Evolutionary conservation across 2,113 vertebrate genomes (phyloP).

Genomic region (Tyrannus savana): DNA sequence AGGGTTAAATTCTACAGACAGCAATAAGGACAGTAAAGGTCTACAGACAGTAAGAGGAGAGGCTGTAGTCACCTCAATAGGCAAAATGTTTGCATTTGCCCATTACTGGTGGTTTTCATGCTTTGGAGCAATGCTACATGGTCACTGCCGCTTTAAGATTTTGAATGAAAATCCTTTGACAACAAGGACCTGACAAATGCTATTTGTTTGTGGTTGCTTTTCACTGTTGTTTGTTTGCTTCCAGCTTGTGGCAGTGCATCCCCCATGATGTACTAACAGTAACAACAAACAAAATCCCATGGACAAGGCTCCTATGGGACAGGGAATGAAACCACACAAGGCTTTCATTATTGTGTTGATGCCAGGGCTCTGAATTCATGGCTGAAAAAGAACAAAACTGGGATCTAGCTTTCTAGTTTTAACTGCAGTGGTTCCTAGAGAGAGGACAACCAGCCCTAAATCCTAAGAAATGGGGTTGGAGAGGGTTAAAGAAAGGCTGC

Average conservation of each 20-base stretch:
- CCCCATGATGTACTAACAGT: not conserved
- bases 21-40: not conserved
- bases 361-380: not conserved
- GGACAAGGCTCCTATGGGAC: not conserved
- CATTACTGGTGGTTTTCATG: not conserved
- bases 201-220: conserved; percentile 45
- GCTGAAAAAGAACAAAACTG: not conserved
- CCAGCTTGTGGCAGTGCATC: conserved; percentile 29
- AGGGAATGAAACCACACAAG: conserved; percentile 28
- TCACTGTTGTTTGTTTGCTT: conserved; percentile 24
- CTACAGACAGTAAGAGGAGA: not conserved
- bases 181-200: conserved; percentile 11
- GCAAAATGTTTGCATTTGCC: not conserved
- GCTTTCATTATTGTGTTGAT: conserved; percentile 38
- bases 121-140: not conserved
- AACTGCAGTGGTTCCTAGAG: not conserved
- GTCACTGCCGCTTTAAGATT: conserved; percentile 19
- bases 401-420: not conserved
- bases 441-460: not conserved
- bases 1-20: not conserved
- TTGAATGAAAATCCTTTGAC: not conserved
- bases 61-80: not conserved
- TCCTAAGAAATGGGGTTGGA: not conserved
- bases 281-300: conserved; percentile 43
- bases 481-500: not conserved